These are phyloP conservation scores for Tricholauxania praeusta DNA, from an alignment of 2,888 invertebrate species.

Conservation along the genomic window DNA sequence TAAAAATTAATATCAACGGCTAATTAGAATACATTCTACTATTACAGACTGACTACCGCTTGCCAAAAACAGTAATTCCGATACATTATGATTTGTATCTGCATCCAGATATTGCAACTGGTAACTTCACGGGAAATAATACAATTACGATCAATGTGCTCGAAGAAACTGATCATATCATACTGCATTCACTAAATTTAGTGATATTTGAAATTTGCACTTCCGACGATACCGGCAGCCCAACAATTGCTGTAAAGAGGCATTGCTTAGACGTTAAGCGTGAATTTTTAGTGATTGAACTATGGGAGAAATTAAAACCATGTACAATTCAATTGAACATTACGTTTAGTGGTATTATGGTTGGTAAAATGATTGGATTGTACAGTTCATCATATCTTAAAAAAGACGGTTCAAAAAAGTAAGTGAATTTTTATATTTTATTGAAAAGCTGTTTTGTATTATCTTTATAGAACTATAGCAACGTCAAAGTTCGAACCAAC, in stretches of 20 bases:
- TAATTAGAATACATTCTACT: neutral
- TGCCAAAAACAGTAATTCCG: constrained; percentile 74
- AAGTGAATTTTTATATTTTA: constrained; percentile 46
- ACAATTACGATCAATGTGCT: constrained; percentile 68
- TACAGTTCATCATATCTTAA: constrained; percentile 76
- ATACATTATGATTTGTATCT: constrained; percentile 75
- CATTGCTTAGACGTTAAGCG: constrained; percentile 48
- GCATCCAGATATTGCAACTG: constrained; percentile 74
- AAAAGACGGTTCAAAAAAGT: constrained; percentile 67
- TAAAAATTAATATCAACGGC: too few relatives aligned
- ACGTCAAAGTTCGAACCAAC: constrained; percentile 96
- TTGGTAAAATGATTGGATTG: constrained; percentile 78
- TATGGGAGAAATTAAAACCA: constrained; percentile 46
- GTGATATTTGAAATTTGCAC: constrained; percentile 58
- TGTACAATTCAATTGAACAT: constrained; percentile 65
- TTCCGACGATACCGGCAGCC: constrained; percentile 43
- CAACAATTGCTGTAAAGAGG: constrained; percentile 41
- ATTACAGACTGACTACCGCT: constrained; percentile 60
- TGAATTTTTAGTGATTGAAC: constrained; percentile 57
- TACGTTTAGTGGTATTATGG: constrained; percentile 75
- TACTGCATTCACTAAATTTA: constrained; percentile 74
- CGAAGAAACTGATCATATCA: constrained; percentile 68
- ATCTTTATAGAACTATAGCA: constrained; percentile 78
- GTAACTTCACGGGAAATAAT: constrained; percentile 72
- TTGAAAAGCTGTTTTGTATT: too few relatives aligned